phyloP scores from a whole-genome alignment of 2,888 invertebrate species.

The Tupiocoris notatus region DNA sequence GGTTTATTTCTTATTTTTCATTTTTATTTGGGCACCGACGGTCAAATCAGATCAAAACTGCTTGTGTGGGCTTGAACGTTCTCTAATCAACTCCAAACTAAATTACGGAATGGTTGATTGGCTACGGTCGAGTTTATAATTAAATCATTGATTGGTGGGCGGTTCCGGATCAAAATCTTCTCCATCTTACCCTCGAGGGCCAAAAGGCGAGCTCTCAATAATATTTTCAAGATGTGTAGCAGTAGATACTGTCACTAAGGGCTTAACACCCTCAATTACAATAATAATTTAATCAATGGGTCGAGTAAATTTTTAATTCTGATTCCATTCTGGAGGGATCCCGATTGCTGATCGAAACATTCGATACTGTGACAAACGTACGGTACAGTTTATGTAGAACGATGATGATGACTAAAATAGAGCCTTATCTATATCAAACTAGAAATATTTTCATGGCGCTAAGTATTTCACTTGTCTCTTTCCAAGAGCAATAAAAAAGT shows the following conservation, averaged over 20 bases:
- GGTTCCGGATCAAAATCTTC: conserved; percentile 1
- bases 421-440: too few species aligned
- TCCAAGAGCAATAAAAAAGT: too few species aligned
- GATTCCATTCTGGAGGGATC: not conserved
- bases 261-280: conserved; percentile 37
- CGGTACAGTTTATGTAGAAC: not conserved
- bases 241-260: conserved; percentile 38
- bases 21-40: not conserved
- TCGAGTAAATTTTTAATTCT: conserved; percentile 22
- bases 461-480: too few species aligned
- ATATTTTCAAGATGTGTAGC: conserved; percentile 26
- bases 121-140: conserved; percentile 33
- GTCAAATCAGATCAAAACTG: conserved; percentile 36
- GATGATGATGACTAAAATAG: too few species aligned
- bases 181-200: conserved; percentile 20
- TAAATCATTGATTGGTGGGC: conserved; percentile 38
- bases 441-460: too few species aligned
- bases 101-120: conserved; percentile 30
- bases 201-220: not conserved
- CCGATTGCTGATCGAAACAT: conserved; percentile 17
- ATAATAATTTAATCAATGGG: conserved; percentile 36
- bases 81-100: conserved; percentile 4
- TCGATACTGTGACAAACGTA: conserved; percentile 16
- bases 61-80: conserved; percentile 22
- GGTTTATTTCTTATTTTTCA: conserved; percentile 1